Evolutionary conservation across 2,888 invertebrate species (phyloP).

Genomic region (Sclerodermus sp.): DNA sequence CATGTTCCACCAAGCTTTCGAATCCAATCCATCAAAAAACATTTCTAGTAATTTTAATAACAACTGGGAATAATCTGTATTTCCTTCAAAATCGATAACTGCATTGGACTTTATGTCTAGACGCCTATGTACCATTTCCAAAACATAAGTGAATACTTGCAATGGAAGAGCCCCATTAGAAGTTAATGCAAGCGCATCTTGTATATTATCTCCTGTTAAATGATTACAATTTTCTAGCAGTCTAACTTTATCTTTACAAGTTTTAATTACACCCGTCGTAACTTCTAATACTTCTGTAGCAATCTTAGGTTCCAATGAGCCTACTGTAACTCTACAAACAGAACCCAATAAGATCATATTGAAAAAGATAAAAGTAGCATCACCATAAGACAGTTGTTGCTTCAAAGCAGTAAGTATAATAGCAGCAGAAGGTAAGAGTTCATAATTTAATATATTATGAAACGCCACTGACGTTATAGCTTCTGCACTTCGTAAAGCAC

Average conservation of each 20-base stretch:
- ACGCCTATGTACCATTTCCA: slow-evolving; percentile 52
- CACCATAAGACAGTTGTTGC: slow-evolving; percentile 37
- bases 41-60: slow-evolving; percentile 45
- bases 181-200: slow-evolving; percentile 39
- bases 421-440: slow-evolving; percentile 41
- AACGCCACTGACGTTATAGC: slow-evolving; percentile 44
- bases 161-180: slow-evolving; percentile 44
- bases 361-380: slow-evolving; percentile 48
- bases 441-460: slow-evolving; percentile 45
- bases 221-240: slow-evolving; percentile 41
- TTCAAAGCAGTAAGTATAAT: slow-evolving; percentile 44
- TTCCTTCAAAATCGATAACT: slow-evolving; percentile 42
- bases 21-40: slow-evolving; percentile 42
- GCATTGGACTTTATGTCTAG: slow-evolving; percentile 41
- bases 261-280: slow-evolving; percentile 44
- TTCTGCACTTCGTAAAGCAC: slow-evolving; percentile 30
- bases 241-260: slow-evolving; percentile 33
- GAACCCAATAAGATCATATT: slow-evolving; percentile 51
- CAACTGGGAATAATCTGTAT: slow-evolving; percentile 39
- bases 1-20: slow-evolving; percentile 26
- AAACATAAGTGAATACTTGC: slow-evolving; percentile 49
- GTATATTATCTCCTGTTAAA: slow-evolving; percentile 44
- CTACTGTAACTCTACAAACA: slow-evolving; percentile 48
- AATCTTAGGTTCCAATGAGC: slow-evolving; percentile 31
- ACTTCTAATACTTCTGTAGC: slow-evolving; percentile 48